Percentiles rank a stretch among this genome's conserved stretches.
Conservation (phyloP, 2,113 vertebrate species). For the Thymallus thymallus region DNA sequence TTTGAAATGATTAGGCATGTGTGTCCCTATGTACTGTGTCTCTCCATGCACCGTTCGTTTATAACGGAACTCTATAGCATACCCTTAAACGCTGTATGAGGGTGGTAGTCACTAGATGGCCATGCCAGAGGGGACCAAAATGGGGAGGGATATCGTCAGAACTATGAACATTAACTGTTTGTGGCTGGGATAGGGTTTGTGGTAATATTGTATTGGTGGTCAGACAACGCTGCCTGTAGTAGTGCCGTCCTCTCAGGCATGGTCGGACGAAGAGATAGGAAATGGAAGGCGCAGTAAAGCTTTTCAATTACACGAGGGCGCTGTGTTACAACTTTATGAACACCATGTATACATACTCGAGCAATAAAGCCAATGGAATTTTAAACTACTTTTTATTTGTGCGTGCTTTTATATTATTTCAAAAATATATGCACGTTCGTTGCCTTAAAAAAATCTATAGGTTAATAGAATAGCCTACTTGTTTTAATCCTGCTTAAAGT, state of each 20-base stretch:
- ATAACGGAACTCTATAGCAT: neutral
- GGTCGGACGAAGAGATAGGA: neutral
- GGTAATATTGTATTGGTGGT: conserved; percentile 14
- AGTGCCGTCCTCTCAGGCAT: neutral
- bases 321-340: conserved; percentile 60
- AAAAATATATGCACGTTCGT: too few species aligned
- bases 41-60: conserved; percentile 57
- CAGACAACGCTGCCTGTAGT: conserved; percentile 48
- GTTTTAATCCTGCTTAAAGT: too few species aligned
- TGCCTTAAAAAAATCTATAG: too few species aligned
- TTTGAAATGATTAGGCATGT: conserved; percentile 60
- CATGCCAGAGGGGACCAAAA: neutral
- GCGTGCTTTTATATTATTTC: neutral
- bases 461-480: too few species aligned
- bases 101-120: neutral
- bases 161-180: neutral
- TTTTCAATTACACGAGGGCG: conserved; percentile 62
- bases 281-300: conserved; percentile 54
- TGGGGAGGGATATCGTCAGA: neutral
- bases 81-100: conserved; percentile 14
- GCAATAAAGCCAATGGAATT: conserved; percentile 87
- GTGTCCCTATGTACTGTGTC: conserved; percentile 33
- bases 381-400: conserved; percentile 44
- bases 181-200: neutral
- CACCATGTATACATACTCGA: conserved; percentile 48